Evolutionary conservation across 2,888 invertebrate genomes (phyloP), one percentile per base, ranked within the genome.

Genomic region (Rugalucina vietnamica): DNA sequence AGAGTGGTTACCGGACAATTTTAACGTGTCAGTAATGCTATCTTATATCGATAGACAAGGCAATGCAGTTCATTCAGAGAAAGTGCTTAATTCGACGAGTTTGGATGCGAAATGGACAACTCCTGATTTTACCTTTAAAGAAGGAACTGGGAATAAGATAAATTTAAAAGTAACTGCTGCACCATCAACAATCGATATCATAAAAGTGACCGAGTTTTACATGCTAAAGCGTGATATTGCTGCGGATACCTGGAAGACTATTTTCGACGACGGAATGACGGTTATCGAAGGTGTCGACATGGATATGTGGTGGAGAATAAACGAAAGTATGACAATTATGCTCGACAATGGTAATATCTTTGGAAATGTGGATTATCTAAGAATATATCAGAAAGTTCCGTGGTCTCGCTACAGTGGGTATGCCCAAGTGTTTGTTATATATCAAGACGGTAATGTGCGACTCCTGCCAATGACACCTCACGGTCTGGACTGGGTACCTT

Each of bases 401-500:
- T 91, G 91, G 91, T 77, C 84, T 0, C 12, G 21, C 24, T 77
- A 76, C 3, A 75, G 80, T 4, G 84, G 86, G 18, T 90, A 74
- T 49, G 86, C 90, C n/a, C 90, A 91, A 82, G 86, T 91, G 10
- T 89, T 92, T 65, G 91, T 90, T 14, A 81, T 92, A 39, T 92
- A 91, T 60, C 91, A 91, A 57, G 92, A 92, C 77, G 92, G 91
- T 27, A 91, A 90, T 69, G 86, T 88, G 2, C 81, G 91, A 1
- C 78, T 91, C 32, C 79, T 89, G 5, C 91, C 89, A 0, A 80
- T 89, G 14, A 89, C 90, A 5, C 92, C 91, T 14, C 89, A 88
- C 18, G 91, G 90, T 12, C 60, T 91, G 32, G 91, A 92, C 78
- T 91, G 91, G 91, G 89, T 92, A 77, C 91, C 91, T 1, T 92